Evolutionary conservation across 2,797 vertebrate species (phyloP).

Genomic region (Sylvia borin): DNA sequence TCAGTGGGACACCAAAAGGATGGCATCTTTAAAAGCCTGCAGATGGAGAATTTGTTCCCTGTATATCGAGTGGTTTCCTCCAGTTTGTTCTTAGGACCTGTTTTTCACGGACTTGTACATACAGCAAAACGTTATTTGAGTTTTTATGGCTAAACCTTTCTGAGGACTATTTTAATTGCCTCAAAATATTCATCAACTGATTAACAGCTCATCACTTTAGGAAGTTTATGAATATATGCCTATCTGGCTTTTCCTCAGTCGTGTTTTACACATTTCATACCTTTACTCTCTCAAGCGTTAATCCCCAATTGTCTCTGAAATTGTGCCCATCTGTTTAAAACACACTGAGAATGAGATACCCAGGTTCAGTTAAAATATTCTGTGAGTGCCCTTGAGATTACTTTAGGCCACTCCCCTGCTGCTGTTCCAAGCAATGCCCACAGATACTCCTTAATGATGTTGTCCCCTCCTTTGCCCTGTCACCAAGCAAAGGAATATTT

Average conservation of each 20-base stretch:
- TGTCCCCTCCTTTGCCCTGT: not conserved
- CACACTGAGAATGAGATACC: not conserved
- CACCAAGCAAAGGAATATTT: not conserved
- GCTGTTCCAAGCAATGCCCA: not conserved
- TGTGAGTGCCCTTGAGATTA: not conserved
- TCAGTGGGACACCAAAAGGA: not conserved
- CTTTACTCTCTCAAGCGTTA: not conserved
- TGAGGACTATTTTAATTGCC: not conserved
- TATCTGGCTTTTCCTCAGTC: not conserved
- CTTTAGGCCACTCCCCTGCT: not conserved
- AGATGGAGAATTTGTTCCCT: not conserved
- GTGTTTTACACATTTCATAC: not conserved
- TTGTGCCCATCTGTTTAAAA: not conserved
- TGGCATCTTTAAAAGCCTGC: not conserved
- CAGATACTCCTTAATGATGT: not conserved
- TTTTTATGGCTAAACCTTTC: not conserved
- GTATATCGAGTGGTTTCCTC: fast-evolving
- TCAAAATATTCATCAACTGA: not conserved
- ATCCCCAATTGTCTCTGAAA: not conserved
- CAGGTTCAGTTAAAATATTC: not conserved
- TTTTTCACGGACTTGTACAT: not conserved
- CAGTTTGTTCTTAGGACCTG: not conserved
- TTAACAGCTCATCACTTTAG: not conserved
- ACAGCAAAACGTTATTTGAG: not conserved
- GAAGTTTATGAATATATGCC: not conserved